A percentile compares a stretch with the other conserved stretches of the same genome.
phyloP scores from a whole-genome alignment of 37 sponge, comb jelly and placozoan species.

The Theonella swinhoei region DNA sequence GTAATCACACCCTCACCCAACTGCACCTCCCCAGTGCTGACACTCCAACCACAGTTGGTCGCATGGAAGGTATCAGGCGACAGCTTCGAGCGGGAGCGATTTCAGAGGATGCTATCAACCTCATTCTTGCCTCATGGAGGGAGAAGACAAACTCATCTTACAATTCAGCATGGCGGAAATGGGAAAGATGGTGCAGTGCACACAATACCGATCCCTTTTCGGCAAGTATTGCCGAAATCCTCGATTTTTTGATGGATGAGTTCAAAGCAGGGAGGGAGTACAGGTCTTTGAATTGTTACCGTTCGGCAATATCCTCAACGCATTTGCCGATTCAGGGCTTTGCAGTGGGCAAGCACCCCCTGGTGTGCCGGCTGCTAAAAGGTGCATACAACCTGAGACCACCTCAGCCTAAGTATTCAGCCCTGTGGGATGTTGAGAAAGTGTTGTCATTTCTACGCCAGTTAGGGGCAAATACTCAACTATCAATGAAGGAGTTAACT shows the following conservation, averaged over 20 bases:
- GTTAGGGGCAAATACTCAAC: not conserved
- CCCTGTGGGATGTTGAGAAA: constrained; percentile 19
- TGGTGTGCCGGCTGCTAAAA: constrained; percentile 17
- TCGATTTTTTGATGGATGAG: constrained; percentile 9
- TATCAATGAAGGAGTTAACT: constrained; percentile 28
- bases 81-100: not conserved
- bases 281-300: constrained; percentile 35
- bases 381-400: constrained; percentile 38
- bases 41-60: constrained; percentile 6
- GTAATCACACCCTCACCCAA: constrained; percentile 2
- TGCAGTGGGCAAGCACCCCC: constrained; percentile 40
- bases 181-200: constrained; percentile 33
- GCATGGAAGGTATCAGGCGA: constrained; percentile 33
- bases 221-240: not conserved
- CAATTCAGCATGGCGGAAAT: constrained; percentile 15
- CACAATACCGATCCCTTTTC: constrained; percentile 14
- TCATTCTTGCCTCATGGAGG: constrained; percentile 16
- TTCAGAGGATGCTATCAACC: constrained; percentile 21
- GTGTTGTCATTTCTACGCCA: constrained; percentile 6
- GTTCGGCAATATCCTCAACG: constrained; percentile 48
- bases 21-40: not conserved
- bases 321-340: constrained; percentile 32
- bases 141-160: not conserved
- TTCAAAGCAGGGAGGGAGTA: constrained; percentile 17
- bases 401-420: constrained; percentile 24